Base-by-base conservation (phyloP, 2,888 invertebrate species). In the Chelonus formosanus region DNA sequence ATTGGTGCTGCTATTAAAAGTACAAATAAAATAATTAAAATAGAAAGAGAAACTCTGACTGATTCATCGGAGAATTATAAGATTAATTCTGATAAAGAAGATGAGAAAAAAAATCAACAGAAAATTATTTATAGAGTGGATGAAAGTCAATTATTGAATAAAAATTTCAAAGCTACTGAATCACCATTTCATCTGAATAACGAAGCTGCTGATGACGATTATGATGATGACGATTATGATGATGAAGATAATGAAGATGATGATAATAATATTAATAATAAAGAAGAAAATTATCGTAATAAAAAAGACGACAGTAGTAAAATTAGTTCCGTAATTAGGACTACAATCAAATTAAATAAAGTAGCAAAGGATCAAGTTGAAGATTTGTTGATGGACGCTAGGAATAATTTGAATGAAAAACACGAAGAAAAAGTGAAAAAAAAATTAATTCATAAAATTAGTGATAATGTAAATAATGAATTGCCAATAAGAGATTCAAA, bases 331-430 rank as follows among this genome's bases (percentile, higher is more conserved):
- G 80, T 80, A 63, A 81, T 20, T 2, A 20, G 20, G 2, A 20
- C 20, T 1, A 20, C 20, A 20, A 20, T 20, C 2, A 20, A 20
- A 20, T 20, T 20, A 20, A 20, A 20, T 20, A 20, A 20, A 20
- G 2, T 20, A 20, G 20, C 2, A 20, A 20, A 20, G 20, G 20
- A 20, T 20, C 20, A 20, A 20, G 20, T 20, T 20, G 20, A 2
- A 20, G 20, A 20, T 20, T 20, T 20, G 2, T 20, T 20, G 2
- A 20, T 20, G 20, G 20, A 20, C 2, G 20, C 20, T 20, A 20
- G 2, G 20, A 20, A 20, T 2, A 20, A 20, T 20, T 20, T 20
- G 1, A 20, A 20, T 81, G 70, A 79, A 83, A 82, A 70, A 80
- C 4, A 40, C 3, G 40, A 40, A 40, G 40, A 6, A 40, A 40